Conservation (phyloP, 1,140 invertebrate genomes). For the Oscheius sp. region DNA sequence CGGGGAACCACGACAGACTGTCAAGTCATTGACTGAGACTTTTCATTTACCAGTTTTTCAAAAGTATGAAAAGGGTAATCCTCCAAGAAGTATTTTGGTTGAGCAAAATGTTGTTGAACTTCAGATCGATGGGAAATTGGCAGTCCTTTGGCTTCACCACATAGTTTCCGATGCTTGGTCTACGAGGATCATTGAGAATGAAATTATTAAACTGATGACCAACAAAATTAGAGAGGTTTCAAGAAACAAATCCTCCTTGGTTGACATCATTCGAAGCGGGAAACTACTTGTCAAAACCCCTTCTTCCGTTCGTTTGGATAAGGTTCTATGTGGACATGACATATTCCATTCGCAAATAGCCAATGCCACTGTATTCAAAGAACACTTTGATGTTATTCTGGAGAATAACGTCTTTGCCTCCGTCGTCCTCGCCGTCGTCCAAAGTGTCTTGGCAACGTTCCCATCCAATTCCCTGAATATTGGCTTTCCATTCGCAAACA, state of each 20-base stretch:
- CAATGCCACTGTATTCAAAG: no score
- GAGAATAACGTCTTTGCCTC: not conserved
- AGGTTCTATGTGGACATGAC: no score
- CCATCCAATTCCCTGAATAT: constrained; percentile 16
- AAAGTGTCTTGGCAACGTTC: no score
- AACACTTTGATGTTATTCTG: no score
- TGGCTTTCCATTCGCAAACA: constrained; percentile 17
- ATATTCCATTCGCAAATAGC: no score
- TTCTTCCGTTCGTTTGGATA: no score
- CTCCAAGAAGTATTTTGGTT: not conserved
- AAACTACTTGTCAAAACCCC: no score
- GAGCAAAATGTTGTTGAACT: constrained; percentile 1
- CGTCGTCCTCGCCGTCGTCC: not conserved
- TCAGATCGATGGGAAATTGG: not conserved
- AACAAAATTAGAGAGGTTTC: not conserved
- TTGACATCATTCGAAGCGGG: no score
- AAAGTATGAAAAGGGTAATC: not conserved
- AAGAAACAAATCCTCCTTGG: no score
- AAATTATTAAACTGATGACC: not conserved
- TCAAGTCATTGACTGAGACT: constrained; percentile 4
- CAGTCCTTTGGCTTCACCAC: constrained; percentile 16
- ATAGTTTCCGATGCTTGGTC: constrained; percentile 12
- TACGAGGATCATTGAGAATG: constrained; percentile 3
- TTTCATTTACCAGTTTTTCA: not conserved
- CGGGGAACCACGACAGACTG: constrained; percentile 10